Conservation (phyloP, 2,888 invertebrate species). For the Synanthedon myopaeformis region DNA sequence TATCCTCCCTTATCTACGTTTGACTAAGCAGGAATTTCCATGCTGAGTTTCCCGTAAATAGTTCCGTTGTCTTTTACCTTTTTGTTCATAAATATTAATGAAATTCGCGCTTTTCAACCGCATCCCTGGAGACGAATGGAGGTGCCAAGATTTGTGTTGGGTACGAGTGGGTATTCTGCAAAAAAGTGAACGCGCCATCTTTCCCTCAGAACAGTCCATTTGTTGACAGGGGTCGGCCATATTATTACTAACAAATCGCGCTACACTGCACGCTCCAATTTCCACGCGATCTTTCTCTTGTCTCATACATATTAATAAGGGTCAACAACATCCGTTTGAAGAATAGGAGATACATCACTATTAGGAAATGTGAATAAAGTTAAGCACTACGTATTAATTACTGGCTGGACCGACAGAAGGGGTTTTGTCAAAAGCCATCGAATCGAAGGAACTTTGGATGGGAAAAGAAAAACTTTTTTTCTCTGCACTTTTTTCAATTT, state of each 20-base stretch:
- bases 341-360: slow-evolving; percentile 19
- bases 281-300: slow-evolving; percentile 29
- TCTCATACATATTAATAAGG: slow-evolving; percentile 50
- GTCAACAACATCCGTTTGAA: slow-evolving; percentile 14
- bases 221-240: slow-evolving; percentile 52
- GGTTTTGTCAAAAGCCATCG: too few relatives aligned
- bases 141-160: slow-evolving; percentile 44
- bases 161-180: slow-evolving; percentile 28
- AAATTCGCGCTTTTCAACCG: slow-evolving; percentile 25
- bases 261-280: slow-evolving; percentile 19
- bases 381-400: neutral
- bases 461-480: too few relatives aligned
- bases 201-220: slow-evolving; percentile 34
- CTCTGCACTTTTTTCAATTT: too few relatives aligned
- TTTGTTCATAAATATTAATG: slow-evolving; percentile 42
- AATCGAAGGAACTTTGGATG: too few relatives aligned
- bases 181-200: slow-evolving; percentile 41
- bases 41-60: neutral
- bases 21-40: neutral
- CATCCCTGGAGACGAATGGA: slow-evolving; percentile 35
- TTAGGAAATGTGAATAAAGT: slow-evolving; percentile 15
- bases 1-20: neutral
- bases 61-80: slow-evolving; percentile 4
- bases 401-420: too few relatives aligned
- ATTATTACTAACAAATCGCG: slow-evolving; percentile 31